Evolutionary conservation across 2,888 invertebrate genomes (phyloP), one percentile per base, ranked within the genome.

Genomic region (Tholera decimalis): DNA sequence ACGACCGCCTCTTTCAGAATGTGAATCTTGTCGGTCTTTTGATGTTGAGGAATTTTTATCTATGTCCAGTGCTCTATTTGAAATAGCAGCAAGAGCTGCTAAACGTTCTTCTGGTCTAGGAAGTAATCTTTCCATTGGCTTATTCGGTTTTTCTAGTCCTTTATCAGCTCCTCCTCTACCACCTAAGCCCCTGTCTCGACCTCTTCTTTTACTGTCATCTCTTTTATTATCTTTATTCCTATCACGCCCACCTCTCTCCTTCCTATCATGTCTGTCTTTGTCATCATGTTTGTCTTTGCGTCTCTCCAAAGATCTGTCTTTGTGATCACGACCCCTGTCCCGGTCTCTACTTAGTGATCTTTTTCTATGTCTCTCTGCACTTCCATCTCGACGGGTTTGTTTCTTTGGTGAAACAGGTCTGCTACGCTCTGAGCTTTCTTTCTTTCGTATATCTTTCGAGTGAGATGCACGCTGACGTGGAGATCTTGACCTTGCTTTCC

Each of bases 221-320:
- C 95, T 89, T 90, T 96, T 96, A 77, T 85, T 90, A 70, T 95
- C 97, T 59, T 96, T 83, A 53, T 78, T 96, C 71, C 96, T 92
- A 92, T 96, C 96, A 60, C 98, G 96, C 57, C 97, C 97, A 70
- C 98, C 97, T 73, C 98, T 95, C 75, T 98, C 98, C 76, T 97
- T 97, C 53, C 97, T 94, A 64, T 97, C 97, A 74, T 97, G 94
- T 83, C 96, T 92, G 79, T 96, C 96, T 85, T 96, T 95, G 50
- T 96, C 96, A 68, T 96, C 96, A 81, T 96, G 93, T 85, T 96
- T 96, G 65, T 95, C 93, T 85, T 96, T 96, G 63, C 96, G 90
- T 74, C 92, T 90, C 80, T 96, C 96, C 83, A 92, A 87, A 68
- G 90, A 96, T 83, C 88, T 93, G 82, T 94, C 95, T 85, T 93